phyloP scores from a whole-genome alignment of 2,797 vertebrate species.

The Huso huso region DNA sequence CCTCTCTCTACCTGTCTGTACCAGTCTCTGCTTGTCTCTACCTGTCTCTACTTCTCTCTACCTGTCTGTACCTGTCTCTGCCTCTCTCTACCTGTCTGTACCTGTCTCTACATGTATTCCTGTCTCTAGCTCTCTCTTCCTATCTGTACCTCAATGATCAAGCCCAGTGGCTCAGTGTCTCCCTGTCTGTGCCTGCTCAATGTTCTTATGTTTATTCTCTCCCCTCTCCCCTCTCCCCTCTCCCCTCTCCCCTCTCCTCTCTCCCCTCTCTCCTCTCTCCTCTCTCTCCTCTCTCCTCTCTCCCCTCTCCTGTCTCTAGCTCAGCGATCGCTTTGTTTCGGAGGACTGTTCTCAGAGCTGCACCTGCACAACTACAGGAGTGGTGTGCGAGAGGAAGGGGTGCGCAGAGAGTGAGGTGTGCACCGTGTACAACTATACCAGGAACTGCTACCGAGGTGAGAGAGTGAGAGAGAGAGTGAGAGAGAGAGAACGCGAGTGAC shows the following conservation, averaged over 20 bases:
- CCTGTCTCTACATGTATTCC: neutral
- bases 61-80: too few relatives aligned
- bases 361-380: constrained; percentile 42
- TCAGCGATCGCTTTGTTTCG: constrained; percentile 57
- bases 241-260: neutral
- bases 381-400: constrained; percentile 43
- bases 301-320: constrained; percentile 27
- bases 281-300: constrained; percentile 2
- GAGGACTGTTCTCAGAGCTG: constrained; percentile 65
- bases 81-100: neutral
- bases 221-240: neutral
- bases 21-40: neutral
- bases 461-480: neutral
- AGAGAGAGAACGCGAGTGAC: too few relatives aligned
- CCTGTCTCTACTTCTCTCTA: neutral
- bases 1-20: too few relatives aligned
- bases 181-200: neutral
- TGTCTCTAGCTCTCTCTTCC: neutral
- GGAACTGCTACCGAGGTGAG: constrained; percentile 59
- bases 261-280: neutral
- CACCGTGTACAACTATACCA: constrained; percentile 47
- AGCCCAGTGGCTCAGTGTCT: too few relatives aligned
- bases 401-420: constrained; percentile 48
- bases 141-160: too few relatives aligned
- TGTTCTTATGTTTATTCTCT: neutral